These are phyloP conservation scores for Tetrapedia diversipes DNA, from an alignment of 2,888 invertebrate genomes.

Conservation along the genomic window DNA sequence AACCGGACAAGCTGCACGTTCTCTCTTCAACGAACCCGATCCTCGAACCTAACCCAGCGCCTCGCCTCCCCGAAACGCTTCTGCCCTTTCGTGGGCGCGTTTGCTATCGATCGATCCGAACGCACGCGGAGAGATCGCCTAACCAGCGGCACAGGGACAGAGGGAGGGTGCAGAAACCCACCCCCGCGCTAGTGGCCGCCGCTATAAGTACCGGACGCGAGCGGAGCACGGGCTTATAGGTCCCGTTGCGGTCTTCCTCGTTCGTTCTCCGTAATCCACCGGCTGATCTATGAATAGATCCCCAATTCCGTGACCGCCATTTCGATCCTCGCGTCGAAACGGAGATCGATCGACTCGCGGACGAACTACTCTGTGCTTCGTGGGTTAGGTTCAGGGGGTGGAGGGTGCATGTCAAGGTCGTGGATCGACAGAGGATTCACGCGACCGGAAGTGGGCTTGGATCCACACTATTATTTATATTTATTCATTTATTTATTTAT, in stretches of 20 bases:
- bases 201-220: slow-evolving; percentile 67
- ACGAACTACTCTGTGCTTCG: too few species aligned
- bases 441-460: slow-evolving; percentile 34
- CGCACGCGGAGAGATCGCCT: slow-evolving; percentile 52
- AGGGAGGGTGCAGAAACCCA: slow-evolving; percentile 63
- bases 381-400: too few species aligned
- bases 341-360: slow-evolving; percentile 20
- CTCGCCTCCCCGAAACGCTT: slow-evolving; percentile 25
- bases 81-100: slow-evolving; percentile 62
- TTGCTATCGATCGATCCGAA: slow-evolving; percentile 65
- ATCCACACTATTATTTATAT: slow-evolving; percentile 41
- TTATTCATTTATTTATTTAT: too few species aligned
- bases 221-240: slow-evolving; percentile 56
- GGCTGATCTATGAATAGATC: slow-evolving; percentile 68
- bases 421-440: slow-evolving; percentile 26
- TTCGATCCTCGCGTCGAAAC: slow-evolving; percentile 38
- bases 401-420: slow-evolving; percentile 30
- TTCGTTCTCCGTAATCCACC: slow-evolving; percentile 39
- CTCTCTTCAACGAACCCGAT: neutral
- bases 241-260: slow-evolving; percentile 60
- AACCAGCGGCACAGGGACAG: slow-evolving; percentile 25
- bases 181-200: slow-evolving; percentile 56
- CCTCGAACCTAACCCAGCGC: slow-evolving; percentile 8
- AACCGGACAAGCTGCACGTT: too few species aligned
- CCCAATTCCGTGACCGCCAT: slow-evolving; percentile 45